Evolutionary conservation across 2,113 vertebrate species (phyloP).

Genomic region (Thinocorus orbignyianus): DNA sequence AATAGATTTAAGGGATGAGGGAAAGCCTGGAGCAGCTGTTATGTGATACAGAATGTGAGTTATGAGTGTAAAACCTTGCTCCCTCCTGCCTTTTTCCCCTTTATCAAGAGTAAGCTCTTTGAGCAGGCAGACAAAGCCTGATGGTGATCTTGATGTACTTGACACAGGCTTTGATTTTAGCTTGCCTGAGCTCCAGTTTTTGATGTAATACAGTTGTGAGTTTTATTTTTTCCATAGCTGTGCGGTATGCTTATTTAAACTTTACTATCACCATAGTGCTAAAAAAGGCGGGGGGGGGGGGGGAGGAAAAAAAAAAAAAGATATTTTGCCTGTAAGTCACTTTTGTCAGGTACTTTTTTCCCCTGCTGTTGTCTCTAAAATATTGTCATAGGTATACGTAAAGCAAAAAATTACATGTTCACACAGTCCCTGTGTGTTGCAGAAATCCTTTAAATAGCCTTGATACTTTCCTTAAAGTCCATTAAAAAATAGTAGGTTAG

Average conservation of each 20-base stretch:
- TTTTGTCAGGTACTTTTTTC: neutral
- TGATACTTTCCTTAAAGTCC: neutral
- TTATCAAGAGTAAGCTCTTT: neutral
- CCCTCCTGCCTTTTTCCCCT: neutral
- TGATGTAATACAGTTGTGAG: slow-evolving; percentile 9
- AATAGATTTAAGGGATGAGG: slow-evolving; percentile 32
- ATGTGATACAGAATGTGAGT: neutral
- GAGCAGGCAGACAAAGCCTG: slow-evolving; percentile 35
- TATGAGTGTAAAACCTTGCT: slow-evolving; percentile 11
- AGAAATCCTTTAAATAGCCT: neutral
- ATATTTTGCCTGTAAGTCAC: neutral
- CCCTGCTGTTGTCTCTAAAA: neutral
- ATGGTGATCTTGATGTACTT: slow-evolving; percentile 47
- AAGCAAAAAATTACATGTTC: neutral
- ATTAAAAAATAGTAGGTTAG: neutral
- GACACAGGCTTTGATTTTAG: slow-evolving; percentile 44
- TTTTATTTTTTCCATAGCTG: slow-evolving; percentile 5
- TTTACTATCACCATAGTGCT: neutral
- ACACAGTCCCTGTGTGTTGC: neutral
- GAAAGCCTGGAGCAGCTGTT: slow-evolving; percentile 19
- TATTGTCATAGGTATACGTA: neutral
- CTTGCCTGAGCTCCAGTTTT: slow-evolving; percentile 24
- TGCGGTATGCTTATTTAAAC: slow-evolving; percentile 14
- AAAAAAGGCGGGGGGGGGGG: too few relatives aligned
- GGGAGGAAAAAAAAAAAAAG: neutral